Conservation (phyloP, 2,113 vertebrate genomes). For the Speoplatyrhinus poulsoni region DNA sequence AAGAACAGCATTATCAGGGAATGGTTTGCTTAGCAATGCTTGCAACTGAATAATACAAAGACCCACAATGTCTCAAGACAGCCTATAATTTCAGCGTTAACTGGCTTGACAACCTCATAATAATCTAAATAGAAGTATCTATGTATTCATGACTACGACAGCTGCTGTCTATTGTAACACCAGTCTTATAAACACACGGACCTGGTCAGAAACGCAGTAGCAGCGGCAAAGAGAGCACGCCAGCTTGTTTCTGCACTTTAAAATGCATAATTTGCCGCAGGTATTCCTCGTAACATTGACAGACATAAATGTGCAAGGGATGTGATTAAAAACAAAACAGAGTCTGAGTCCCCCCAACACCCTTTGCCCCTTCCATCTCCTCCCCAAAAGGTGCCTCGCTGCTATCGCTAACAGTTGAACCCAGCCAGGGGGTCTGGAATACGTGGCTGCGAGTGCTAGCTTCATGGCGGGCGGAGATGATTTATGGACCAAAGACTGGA, state of each 20-base stretch:
- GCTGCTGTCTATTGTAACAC: slow-evolving; percentile 49
- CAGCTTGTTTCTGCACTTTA: neutral
- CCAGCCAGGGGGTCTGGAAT: too few relatives aligned
- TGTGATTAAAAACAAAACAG: too few relatives aligned
- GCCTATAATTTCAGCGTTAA: slow-evolving; percentile 62
- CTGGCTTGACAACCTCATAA: slow-evolving; percentile 66
- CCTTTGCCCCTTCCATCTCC: too few relatives aligned
- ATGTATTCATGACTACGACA: slow-evolving; percentile 59
- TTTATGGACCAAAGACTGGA: too few relatives aligned
- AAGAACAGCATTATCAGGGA: slow-evolving; percentile 28
- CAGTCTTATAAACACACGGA: slow-evolving; percentile 37
- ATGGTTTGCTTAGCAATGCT: slow-evolving; percentile 38
- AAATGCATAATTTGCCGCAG: too few relatives aligned
- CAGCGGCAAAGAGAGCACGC: slow-evolving; percentile 36
- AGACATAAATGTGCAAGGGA: too few relatives aligned
- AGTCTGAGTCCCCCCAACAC: too few relatives aligned
- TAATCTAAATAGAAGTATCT: slow-evolving; percentile 58
- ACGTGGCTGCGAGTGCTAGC: too few relatives aligned
- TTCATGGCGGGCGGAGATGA: too few relatives aligned
- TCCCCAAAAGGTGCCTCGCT: too few relatives aligned
- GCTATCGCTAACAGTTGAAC: too few relatives aligned
- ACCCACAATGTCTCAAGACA: slow-evolving; percentile 44
- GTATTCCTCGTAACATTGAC: too few relatives aligned
- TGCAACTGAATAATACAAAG: slow-evolving; percentile 50
- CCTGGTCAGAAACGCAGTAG: slow-evolving; percentile 12